Percentiles rank a stretch among this genome's conserved stretches.
Evolutionary conservation across 2,797 vertebrate genomes (phyloP).

Genomic region (Meda fulgida): DNA sequence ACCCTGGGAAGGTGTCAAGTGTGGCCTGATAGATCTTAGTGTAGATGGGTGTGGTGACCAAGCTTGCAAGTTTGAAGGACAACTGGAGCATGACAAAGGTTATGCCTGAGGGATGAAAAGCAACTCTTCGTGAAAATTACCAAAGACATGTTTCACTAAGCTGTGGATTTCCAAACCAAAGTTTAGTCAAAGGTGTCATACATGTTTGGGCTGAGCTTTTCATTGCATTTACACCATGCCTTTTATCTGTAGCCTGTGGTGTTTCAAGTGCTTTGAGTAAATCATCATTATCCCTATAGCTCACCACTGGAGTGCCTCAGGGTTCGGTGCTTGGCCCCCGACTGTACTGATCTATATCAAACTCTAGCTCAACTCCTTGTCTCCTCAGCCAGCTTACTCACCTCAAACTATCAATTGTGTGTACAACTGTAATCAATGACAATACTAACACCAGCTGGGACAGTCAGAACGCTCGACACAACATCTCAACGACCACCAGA

Average conservation of each 20-base stretch:
- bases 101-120: slow-evolving; percentile 75
- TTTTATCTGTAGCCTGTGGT: not conserved
- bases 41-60: slow-evolving; percentile 84
- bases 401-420: not conserved
- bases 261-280: not conserved
- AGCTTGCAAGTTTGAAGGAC: slow-evolving; percentile 80
- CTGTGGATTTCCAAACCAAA: not conserved
- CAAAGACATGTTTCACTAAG: not conserved
- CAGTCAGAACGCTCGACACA: not conserved
- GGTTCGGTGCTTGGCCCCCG: not conserved
- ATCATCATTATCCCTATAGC: not conserved
- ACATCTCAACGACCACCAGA: not conserved
- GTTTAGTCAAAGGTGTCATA: not conserved
- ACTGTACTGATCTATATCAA: not conserved
- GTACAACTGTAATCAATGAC: not conserved
- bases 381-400: not conserved
- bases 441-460: not conserved
- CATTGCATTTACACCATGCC: not conserved
- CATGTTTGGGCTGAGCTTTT: not conserved
- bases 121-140: slow-evolving; percentile 1
- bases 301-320: not conserved
- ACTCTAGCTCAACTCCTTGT: not conserved
- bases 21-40: slow-evolving; percentile 90
- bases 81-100: slow-evolving; percentile 86
- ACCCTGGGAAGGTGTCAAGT: slow-evolving; percentile 82